A percentile compares a stretch with the other conserved stretches of the same genome.
These are phyloP conservation scores for Calyptommatus sinebrachiatus DNA, from an alignment of 2,113 vertebrate genomes.

Conservation along the genomic window DNA sequence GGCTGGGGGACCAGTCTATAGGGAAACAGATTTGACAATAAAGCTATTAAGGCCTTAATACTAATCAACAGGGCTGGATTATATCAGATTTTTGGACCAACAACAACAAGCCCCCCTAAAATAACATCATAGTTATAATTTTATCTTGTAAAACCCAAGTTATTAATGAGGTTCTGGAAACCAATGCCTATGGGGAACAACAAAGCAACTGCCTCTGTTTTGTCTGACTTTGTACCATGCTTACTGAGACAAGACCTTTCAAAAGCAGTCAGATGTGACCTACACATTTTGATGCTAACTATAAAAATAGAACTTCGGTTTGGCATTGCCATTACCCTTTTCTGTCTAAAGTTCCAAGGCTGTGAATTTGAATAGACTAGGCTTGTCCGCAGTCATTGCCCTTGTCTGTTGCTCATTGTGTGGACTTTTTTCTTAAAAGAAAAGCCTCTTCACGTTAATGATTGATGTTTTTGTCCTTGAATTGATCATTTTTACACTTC, in stretches of 20 bases:
- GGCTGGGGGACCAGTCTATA: too few species aligned
- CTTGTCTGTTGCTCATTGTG: slow-evolving; percentile 10
- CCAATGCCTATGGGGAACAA: slow-evolving; percentile 19
- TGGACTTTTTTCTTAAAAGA: not conserved
- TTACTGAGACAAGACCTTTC: slow-evolving; percentile 30
- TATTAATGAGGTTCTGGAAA: slow-evolving; percentile 30
- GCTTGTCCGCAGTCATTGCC: not conserved
- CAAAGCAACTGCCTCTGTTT: slow-evolving; percentile 7
- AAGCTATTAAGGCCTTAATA: not conserved
- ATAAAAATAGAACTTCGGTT: slow-evolving; percentile 32
- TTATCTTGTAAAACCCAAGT: slow-evolving; percentile 24
- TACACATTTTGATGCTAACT: slow-evolving; percentile 41
- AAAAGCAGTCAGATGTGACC: slow-evolving; percentile 43
- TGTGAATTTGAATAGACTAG: not conserved
- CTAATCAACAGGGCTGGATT: not conserved
- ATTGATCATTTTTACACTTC: slow-evolving; percentile 16
- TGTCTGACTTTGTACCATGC: slow-evolving; percentile 28
- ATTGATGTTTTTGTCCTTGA: not conserved
- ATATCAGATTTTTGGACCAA: not conserved
- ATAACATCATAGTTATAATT: not conserved
- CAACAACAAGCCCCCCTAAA: too few species aligned
- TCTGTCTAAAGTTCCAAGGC: slow-evolving; percentile 39
- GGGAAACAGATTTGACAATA: too few species aligned
- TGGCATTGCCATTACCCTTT: slow-evolving; percentile 39
- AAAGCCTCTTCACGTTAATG: not conserved